These are phyloP conservation scores for Achatina immaculata DNA, from an alignment of 1,140 invertebrate species.

Conservation along the genomic window DNA sequence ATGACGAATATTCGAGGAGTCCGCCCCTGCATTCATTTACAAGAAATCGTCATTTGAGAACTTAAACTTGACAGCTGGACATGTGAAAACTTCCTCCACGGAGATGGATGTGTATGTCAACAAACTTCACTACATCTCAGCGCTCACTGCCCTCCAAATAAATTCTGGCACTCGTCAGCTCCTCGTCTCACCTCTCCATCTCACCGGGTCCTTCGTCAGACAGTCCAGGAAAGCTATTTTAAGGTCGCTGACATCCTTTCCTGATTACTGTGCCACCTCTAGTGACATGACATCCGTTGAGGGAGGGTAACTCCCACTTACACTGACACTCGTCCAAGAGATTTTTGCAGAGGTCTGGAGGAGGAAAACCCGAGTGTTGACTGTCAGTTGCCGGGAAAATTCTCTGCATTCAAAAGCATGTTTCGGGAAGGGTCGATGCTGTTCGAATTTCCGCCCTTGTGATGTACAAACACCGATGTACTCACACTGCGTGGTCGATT, in stretches of 20 bases:
- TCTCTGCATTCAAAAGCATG: not conserved
- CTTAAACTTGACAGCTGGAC: not conserved
- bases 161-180: not conserved
- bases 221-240: constrained; percentile 9
- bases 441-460: not conserved
- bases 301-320: constrained; percentile 13
- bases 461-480: not conserved
- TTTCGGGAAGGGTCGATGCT: not conserved
- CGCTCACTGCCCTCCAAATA: not conserved
- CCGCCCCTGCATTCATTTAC: no score
- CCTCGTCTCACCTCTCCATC: constrained; percentile 13
- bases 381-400: not conserved
- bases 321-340: not conserved
- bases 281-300: constrained; percentile 14
- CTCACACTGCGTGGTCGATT: not conserved
- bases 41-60: not conserved
- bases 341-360: not conserved
- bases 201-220: not conserved
- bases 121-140: not conserved
- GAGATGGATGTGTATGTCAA: not conserved
- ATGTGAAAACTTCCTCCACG: not conserved
- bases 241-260: not conserved
- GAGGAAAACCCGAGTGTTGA: not conserved
- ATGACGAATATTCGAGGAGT: no score
- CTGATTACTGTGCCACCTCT: constrained; percentile 8